Percentiles rank a stretch among this genome's conserved stretches.
These are phyloP conservation scores for Aethina tumida DNA, from an alignment of 1,140 invertebrate species.

Conservation along the genomic window DNA sequence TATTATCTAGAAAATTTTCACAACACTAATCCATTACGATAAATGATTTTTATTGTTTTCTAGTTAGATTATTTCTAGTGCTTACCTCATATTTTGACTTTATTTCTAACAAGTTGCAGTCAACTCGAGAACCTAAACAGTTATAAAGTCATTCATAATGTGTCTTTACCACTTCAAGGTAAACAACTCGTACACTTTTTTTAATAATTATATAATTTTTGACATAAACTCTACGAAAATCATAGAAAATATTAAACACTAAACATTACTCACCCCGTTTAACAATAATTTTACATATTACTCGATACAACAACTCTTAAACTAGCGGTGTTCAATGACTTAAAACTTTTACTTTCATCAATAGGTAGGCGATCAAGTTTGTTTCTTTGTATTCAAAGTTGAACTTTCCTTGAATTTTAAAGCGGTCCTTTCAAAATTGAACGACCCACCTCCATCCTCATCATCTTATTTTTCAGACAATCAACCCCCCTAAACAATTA, in stretches of 20 bases:
- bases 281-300: constrained; percentile 3
- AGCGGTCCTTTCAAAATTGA: constrained; percentile 8
- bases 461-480: no score
- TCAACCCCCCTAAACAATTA: no score
- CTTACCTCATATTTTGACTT: constrained; percentile 19
- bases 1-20: constrained; percentile 4
- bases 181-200: constrained; percentile 20
- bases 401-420: constrained; percentile 15
- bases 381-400: constrained; percentile 17
- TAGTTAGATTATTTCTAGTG: constrained; percentile 7
- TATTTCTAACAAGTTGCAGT: constrained; percentile 10
- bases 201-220: constrained; percentile 7
- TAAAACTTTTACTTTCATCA: constrained; percentile 23
- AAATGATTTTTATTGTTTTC: constrained; percentile 9
- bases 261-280: constrained; percentile 1
- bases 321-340: constrained; percentile 6
- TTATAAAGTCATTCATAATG: constrained; percentile 16
- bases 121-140: constrained; percentile 10
- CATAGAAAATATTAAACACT: constrained; percentile 2
- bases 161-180: constrained; percentile 26
- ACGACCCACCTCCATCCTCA: no score
- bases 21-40: no score
- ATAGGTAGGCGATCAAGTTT: constrained; percentile 22
- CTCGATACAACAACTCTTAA: constrained; percentile 11
- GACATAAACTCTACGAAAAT: constrained; percentile 2